Evolutionary conservation across 2,888 invertebrate species (phyloP), one percentile per base, ranked within the genome.

Genomic region (Microctonus brassicae): DNA sequence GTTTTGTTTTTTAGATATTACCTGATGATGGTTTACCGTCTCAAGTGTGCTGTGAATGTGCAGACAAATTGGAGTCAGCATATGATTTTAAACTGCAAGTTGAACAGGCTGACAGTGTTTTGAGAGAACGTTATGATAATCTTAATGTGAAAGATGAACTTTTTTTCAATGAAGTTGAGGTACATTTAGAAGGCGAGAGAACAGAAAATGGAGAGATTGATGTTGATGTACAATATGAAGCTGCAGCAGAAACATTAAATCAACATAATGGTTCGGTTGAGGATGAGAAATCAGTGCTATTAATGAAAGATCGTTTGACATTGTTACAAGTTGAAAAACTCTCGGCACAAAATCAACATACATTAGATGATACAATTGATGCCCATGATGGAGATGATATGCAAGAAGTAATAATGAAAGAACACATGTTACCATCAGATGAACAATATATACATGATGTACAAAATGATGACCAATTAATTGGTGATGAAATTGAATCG

Each of bases 1-100:
- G 34, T 72, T 53, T 1, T 7, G 1, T 55, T 6, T 69, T 53
- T 29, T 63, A 84, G 83, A 83, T 84, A 73, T 42, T 77, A 33
- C 85, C 84, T 1, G 85, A 80, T 0, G 87, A 87, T 69, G 87
- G 87, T 6, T 75, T 87, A 68, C 87, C 87, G 4, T 71, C 80
- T 2, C 83, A 83, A n/a, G 82, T 87, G 3, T 87, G 87, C 26
- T 83, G 81, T 22, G 72, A 82, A 9, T 87, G 87, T 58, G 82
- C 82, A 0, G 82, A 84, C 7, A 86, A 86, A 69, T 70, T 87
- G 4, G 87, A 87, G 68, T 80, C 81, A 0, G 84, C 87, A 0
- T 87, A 87, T 61, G 86, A 86, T 34, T 87, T 87, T 53, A 87
- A 87, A 68, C 63, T 86, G 4, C 86, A 87, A 78, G 86, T 87